phyloP scores from a whole-genome alignment of 2,797 vertebrate genomes.

The Bradypodion ventrale region DNA sequence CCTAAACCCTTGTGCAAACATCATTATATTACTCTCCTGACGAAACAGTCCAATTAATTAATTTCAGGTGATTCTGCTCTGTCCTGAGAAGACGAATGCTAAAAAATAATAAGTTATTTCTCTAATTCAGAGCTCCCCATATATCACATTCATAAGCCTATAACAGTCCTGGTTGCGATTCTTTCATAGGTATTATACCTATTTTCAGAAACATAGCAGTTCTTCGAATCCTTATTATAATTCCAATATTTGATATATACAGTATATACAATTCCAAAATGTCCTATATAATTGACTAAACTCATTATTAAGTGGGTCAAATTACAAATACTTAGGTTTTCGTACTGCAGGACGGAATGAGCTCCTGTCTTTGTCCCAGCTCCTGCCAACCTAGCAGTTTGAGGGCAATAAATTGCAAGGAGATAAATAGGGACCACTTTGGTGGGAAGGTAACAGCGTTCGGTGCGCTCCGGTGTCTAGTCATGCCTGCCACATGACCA shows the following conservation, averaged over 20 bases:
- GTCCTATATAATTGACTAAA: neutral
- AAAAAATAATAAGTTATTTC: neutral
- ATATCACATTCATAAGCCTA: neutral
- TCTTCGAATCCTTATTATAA: neutral
- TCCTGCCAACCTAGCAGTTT: too few relatives aligned
- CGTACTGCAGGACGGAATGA: too few relatives aligned
- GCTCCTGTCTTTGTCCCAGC: too few relatives aligned
- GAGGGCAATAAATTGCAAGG: too few relatives aligned
- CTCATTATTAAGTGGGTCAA: neutral
- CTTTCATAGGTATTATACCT: neutral
- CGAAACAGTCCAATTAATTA: neutral
- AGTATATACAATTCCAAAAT: neutral
- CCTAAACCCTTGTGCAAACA: neutral
- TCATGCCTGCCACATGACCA: too few relatives aligned
- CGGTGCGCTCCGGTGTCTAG: too few relatives aligned
- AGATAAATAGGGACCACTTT: too few relatives aligned
- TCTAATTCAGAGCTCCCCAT: neutral
- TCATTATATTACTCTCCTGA: neutral
- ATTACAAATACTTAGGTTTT: too few relatives aligned
- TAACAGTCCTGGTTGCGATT: neutral
- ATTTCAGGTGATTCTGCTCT: neutral
- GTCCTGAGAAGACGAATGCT: neutral
- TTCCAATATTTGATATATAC: too few relatives aligned
- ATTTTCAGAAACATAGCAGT: neutral
- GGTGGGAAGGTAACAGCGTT: too few relatives aligned